Evolutionary conservation across 2,797 vertebrate genomes (phyloP).

Genomic region (Eulemur mongoz): DNA sequence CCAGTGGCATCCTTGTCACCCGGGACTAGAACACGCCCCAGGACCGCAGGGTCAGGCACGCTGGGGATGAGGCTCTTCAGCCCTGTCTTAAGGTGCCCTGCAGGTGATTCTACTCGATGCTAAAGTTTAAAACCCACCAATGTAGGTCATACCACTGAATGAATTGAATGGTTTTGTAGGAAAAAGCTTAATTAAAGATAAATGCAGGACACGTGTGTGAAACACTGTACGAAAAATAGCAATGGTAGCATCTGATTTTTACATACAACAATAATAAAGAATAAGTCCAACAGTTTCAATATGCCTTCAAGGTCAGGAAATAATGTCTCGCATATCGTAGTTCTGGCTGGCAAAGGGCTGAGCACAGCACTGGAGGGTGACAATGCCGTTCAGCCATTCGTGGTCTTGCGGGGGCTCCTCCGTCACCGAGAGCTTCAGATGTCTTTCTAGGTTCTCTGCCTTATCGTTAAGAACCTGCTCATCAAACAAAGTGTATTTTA

Average conservation of each 20-base stretch:
- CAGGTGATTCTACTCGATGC: neutral
- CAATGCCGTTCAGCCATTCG: fast-evolving
- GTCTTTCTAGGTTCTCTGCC: neutral
- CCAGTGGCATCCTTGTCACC: fast-evolving
- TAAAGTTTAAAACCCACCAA: neutral
- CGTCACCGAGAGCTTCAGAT: fast-evolving
- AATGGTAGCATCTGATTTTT: neutral
- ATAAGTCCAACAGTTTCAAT: neutral
- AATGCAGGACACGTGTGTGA: neutral
- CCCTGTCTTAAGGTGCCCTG: neutral
- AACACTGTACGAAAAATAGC: neutral
- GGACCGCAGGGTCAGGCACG: fast-evolving
- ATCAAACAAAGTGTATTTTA: no score
- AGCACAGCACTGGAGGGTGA: neutral
- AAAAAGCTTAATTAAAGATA: neutral
- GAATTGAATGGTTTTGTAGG: fast-evolving
- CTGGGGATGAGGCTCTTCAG: fast-evolving
- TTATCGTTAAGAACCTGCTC: neutral
- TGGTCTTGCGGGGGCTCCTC: fast-evolving
- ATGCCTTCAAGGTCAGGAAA: neutral
- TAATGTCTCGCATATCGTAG: no score
- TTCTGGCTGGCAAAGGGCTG: neutral
- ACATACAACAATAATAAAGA: neutral
- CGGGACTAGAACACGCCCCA: fast-evolving
- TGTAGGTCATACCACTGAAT: fast-evolving